Conservation (phyloP, 2,797 vertebrate genomes). For the Gastrophryne carolinensis region DNA sequence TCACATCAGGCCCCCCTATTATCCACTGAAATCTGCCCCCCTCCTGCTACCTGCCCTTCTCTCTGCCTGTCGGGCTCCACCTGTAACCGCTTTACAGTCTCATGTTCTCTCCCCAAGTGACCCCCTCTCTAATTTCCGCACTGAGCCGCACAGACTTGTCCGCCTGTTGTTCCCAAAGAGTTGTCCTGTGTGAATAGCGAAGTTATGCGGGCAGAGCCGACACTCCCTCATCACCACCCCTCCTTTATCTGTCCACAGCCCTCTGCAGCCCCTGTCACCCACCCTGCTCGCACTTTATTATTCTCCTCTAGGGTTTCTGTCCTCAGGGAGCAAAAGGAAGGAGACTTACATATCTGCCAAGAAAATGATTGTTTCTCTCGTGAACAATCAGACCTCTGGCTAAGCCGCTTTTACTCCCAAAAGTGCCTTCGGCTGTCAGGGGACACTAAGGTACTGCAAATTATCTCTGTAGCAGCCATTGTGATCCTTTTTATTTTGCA, state of each 20-base stretch:
- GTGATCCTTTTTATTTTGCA: too few relatives aligned
- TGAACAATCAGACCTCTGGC: too few relatives aligned
- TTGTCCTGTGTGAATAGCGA: constrained; percentile 40
- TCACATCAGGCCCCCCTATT: background rate
- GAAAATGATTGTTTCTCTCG: too few relatives aligned
- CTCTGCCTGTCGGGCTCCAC: constrained; percentile 5
- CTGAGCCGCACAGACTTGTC: constrained; percentile 32
- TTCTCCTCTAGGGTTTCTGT: background rate
- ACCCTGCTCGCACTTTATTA: background rate
- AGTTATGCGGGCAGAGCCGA: constrained; percentile 33
- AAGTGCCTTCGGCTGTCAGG: too few relatives aligned
- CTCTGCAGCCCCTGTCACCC: background rate
- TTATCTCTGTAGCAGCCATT: too few relatives aligned
- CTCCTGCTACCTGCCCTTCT: constrained; percentile 45
- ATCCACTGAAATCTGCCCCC: background rate
- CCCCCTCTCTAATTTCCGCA: constrained; percentile 25
- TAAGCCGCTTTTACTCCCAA: too few relatives aligned
- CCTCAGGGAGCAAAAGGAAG: background rate
- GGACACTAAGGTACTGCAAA: too few relatives aligned
- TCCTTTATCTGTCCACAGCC: background rate
- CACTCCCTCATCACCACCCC: constrained; percentile 41
- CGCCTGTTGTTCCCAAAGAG: constrained; percentile 16
- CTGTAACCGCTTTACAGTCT: background rate
- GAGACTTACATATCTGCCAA: too few relatives aligned
- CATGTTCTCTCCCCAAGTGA: constrained; percentile 20